Base-by-base conservation (phyloP, 2,888 invertebrate genomes). In the Ashinkailepas kermadecensis region DNA sequence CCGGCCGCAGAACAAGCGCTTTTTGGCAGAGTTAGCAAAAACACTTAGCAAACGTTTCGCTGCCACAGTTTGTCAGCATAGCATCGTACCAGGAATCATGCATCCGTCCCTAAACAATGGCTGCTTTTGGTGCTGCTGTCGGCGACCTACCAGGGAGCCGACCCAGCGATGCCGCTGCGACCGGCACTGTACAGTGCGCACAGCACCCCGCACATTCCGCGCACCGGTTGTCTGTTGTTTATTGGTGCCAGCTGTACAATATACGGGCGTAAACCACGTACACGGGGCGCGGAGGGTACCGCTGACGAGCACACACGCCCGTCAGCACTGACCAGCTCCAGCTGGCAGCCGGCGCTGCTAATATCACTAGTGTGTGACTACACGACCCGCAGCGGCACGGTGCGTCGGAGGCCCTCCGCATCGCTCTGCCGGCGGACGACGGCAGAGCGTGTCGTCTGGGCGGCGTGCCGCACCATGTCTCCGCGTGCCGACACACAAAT, bases 281-380 rank as follows among this genome's bases (percentile, higher is more conserved):
- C 39, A 13, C 70, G 9, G 23, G 12, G 70, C 39, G 70, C 21
- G 21, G n/a, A 21, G 3, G n/a, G 39, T 23, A 11, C 9, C 23
- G 23, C 23, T 23, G 23, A 67, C 23, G 23, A 67, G 65, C 8
- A 64, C 64, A 23, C 23, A 23, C 70, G 70, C 15, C 15, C 12
- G 39, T 13, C 15, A 25, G 10, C 67, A 11, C 9, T 11, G 18
- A 25, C 67, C 13, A 25, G 67, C 70, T 39, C 18, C 70, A 6
- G 15, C 70, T 6, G 23, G 70, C 18, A 23, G 39, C 70, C 70
- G 70, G 11, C 25, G 4, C 70, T 39, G 15, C 70, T 70, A 70
- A 70, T 70, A 70, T 70, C 70, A 70, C 70, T 70, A 70, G 6
- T 7, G 70, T 39, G 70, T 39, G 39, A 70, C 70, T 70, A 70